phyloP scores from a whole-genome alignment of 2,888 invertebrate species.

The Agrenia bidenticulata region DNA sequence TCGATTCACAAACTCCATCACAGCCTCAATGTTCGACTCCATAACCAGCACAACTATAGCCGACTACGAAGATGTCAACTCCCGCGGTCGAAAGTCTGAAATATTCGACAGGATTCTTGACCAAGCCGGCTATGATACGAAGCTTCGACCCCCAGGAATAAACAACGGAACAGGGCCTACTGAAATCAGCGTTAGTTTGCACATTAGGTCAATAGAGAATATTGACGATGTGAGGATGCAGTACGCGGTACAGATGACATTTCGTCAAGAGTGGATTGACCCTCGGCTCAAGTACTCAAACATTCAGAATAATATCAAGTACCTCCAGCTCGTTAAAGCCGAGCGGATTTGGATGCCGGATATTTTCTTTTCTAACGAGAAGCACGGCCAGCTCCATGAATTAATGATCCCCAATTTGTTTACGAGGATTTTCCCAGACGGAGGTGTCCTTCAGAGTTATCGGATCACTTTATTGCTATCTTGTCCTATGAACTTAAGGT shows the following conservation, averaged over 20 bases:
- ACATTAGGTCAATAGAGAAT: conserved; percentile 38
- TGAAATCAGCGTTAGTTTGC: conserved; percentile 26
- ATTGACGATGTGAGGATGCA: conserved; percentile 48
- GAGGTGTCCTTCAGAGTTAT: conserved; percentile 41
- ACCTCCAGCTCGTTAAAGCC: conserved; percentile 26
- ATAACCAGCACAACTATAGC: conserved; percentile 15
- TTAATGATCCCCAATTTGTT: conserved; percentile 45
- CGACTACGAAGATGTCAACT: conserved; percentile 72
- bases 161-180: conserved; percentile 59
- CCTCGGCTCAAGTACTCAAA: conserved; percentile 31
- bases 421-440: conserved; percentile 37
- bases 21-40: background rate
- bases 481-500: conserved; percentile 44
- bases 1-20: too few relatives aligned
- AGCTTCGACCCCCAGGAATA: conserved; percentile 86
- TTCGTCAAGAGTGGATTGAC: conserved; percentile 48
- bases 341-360: conserved; percentile 46
- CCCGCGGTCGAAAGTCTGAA: conserved; percentile 89
- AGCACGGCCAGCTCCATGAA: conserved; percentile 40
- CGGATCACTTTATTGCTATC: conserved; percentile 41
- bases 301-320: conserved; percentile 34
- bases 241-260: conserved; percentile 41
- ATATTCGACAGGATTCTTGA: conserved; percentile 88
- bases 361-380: conserved; percentile 49
- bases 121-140: conserved; percentile 83